Evolutionary conservation across 1,140 invertebrate species (phyloP), one percentile per base, ranked within the genome.

Genomic region (Plodia interpunctella): DNA sequence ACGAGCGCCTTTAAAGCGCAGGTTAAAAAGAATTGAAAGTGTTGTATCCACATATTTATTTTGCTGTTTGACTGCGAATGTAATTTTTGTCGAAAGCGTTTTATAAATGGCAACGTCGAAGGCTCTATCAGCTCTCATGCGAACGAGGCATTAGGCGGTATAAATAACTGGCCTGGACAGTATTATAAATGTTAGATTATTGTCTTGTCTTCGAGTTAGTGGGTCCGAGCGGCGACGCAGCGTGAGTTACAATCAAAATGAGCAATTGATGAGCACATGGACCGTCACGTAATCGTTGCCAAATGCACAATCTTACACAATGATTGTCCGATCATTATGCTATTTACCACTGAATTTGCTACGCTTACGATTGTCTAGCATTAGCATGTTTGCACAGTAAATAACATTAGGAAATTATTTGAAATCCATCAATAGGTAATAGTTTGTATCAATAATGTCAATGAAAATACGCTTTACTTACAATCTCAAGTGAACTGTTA

Each of bases 261-360:
- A 62, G 57, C 59, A 65, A 75, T 73, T 77, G 77, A 80, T 76
- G 75, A 68, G 66, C 59, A 62, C 61, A 65, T 68, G 70, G 61
- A 54, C 53, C 32, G 65, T 74, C 68, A 78, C 71, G 77, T 74
- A 80, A 80, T 58, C 55, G 49, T 70, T 63, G 52, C 66, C 53
- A 65, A 66, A 68, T 59, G 51, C 56, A n/a, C n/a, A n/a, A n/a
- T n/a, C n/a, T 74, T 74, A 61, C 68, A 59, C 62, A 73, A 74
- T 57, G 38, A 17, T 19, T 55, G 60, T 55, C 38, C 1, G 38
- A 44, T 44, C 13, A 44, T 44, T 44, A 4, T 44, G 38, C 9
- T 44, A 44, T 44, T 44, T 44, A 17, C 38, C 38, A 44, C 38
- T 6, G n/a, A 44, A 44, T 44, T 44, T 44, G 38, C 13, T 44